Percentiles rank a stretch among this genome's conserved stretches.
These are phyloP conservation scores for Catocala fraxini DNA, from an alignment of 2,888 invertebrate genomes.

Conservation along the genomic window DNA sequence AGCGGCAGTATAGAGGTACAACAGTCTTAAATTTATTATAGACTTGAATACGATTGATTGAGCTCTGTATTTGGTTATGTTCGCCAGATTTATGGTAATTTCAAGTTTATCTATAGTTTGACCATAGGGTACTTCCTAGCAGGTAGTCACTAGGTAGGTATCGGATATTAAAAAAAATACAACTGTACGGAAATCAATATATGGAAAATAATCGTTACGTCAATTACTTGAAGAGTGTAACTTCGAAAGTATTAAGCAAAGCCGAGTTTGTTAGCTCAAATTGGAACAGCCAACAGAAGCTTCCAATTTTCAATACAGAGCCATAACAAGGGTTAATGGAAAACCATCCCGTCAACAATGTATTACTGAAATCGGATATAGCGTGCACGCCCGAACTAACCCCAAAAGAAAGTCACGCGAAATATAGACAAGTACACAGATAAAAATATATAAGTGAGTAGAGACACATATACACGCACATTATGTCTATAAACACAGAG, in stretches of 20 bases:
- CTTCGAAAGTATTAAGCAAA: neutral
- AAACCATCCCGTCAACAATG: slow-evolving; percentile 34
- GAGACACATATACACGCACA: neutral
- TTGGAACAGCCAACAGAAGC: neutral
- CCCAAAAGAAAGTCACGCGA: slow-evolving; percentile 56
- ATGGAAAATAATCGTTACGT: neutral
- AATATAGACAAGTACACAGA: slow-evolving; percentile 41
- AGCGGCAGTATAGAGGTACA: too few relatives aligned
- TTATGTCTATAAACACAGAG: too few relatives aligned
- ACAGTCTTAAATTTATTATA: too few relatives aligned
- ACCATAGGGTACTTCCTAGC: too few relatives aligned
- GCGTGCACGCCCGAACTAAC: slow-evolving; percentile 36
- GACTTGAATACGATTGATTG: too few relatives aligned
- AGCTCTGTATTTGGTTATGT: too few relatives aligned
- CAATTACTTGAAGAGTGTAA: neutral
- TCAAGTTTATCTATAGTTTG: slow-evolving; percentile 7
- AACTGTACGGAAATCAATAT: neutral
- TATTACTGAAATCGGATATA: slow-evolving; percentile 37
- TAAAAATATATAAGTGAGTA: neutral
- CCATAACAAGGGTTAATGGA: slow-evolving; percentile 15
- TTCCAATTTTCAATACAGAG: slow-evolving; percentile 13
- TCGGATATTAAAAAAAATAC: too few relatives aligned
- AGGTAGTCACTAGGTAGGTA: too few relatives aligned
- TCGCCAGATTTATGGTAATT: slow-evolving; percentile 3
- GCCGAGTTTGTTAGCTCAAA: neutral